phyloP scores from a whole-genome alignment of 2,797 vertebrate genomes.

The Corythornis leucogaster region DNA sequence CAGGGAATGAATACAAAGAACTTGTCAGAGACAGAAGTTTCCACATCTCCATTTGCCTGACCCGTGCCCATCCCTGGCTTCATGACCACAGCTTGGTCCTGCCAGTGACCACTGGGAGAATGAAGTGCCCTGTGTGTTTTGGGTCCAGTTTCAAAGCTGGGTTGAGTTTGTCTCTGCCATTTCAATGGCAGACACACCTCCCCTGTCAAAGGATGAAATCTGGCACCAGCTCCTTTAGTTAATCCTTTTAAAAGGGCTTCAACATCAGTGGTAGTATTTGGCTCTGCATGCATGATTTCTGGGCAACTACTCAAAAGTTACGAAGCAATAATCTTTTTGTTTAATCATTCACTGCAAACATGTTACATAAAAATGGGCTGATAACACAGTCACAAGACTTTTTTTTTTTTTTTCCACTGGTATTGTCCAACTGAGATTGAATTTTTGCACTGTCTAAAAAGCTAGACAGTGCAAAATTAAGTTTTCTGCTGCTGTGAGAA shows the following conservation, averaged over 20 bases:
- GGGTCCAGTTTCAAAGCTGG: background rate
- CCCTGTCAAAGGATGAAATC: background rate
- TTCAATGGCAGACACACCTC: background rate
- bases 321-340: slow-evolving; percentile 48
- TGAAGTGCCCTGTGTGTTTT: background rate
- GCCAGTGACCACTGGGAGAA: background rate
- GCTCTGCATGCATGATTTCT: slow-evolving; percentile 59
- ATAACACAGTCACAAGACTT: slow-evolving; percentile 23
- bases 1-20: background rate
- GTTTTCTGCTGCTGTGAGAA: background rate
- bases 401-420: background rate
- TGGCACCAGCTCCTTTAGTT: background rate
- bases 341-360: slow-evolving; percentile 66
- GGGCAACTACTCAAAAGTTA: slow-evolving; percentile 59
- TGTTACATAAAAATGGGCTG: slow-evolving; percentile 46
- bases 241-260: slow-evolving; percentile 38
- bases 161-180: background rate
- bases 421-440: background rate
- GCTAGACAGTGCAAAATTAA: background rate
- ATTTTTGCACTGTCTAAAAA: background rate
- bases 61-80: rapidly evolving
- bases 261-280: slow-evolving; percentile 20
- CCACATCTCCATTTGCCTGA: background rate
- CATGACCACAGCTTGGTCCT: background rate
- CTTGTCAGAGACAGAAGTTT: background rate